Evolutionary conservation across 2,888 invertebrate genomes (phyloP).

Genomic region (Pelosia muscerda): DNA sequence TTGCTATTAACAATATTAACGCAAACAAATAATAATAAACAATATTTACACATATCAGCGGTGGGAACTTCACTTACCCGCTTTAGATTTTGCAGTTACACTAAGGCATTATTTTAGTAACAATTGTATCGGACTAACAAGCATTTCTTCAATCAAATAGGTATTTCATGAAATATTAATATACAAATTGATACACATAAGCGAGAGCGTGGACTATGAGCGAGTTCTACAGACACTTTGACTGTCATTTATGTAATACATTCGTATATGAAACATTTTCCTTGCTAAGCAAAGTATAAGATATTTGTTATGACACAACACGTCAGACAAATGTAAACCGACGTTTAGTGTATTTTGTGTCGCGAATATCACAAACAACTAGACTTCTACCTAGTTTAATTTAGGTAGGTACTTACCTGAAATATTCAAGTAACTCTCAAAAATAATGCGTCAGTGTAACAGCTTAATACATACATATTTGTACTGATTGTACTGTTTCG

Average conservation of each 20-base stretch:
- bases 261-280: neutral
- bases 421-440: neutral
- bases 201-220: neutral
- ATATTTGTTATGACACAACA: too few species aligned
- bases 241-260: neutral
- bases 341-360: neutral
- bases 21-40: conserved; percentile 56
- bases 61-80: conserved; percentile 82
- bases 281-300: neutral
- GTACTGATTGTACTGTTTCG: conserved; percentile 48
- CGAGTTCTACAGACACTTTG: neutral
- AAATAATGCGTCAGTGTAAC: conserved; percentile 63
- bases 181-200: neutral
- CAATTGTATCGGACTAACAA: neutral
- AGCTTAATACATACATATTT: conserved; percentile 59
- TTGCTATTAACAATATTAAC: conserved; percentile 62
- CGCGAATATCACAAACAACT: neutral
- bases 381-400: neutral
- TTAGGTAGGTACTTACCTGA: neutral
- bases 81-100: conserved; percentile 70
- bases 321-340: too few species aligned
- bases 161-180: neutral
- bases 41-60: conserved; percentile 71
- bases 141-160: neutral
- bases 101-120: conserved; percentile 63